Conservation (phyloP, 2,888 invertebrate species). For the Drosophila buzzatii region DNA sequence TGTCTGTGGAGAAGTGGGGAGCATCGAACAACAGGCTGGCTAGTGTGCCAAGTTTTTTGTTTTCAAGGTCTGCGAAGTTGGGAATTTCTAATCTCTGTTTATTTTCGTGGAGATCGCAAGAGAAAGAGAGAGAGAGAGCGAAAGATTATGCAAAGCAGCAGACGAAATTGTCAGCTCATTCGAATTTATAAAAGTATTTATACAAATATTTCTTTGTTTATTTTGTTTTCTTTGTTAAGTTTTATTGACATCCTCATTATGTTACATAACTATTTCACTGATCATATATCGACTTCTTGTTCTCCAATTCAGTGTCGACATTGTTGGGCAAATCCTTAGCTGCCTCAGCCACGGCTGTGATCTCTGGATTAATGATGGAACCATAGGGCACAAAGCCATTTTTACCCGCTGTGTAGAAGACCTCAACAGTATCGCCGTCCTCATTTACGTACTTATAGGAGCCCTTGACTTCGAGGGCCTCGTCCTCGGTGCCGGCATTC, state of each 20-base stretch:
- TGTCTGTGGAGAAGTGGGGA: not conserved
- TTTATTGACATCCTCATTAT: conserved; percentile 14
- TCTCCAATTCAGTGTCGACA: not conserved
- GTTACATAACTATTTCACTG: conserved; percentile 20
- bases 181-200: conserved; percentile 6
- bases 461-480: conserved; percentile 78
- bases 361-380: conserved; percentile 77
- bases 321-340: conserved; percentile 81
- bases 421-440: conserved; percentile 79
- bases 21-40: not conserved
- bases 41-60: conserved; percentile 27
- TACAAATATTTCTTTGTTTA: not conserved
- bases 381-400: conserved; percentile 84
- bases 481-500: conserved; percentile 72
- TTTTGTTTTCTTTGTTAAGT: not conserved
- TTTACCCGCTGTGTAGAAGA: conserved; percentile 83
- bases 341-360: conserved; percentile 79
- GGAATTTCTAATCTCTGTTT: conserved; percentile 31
- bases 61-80: conserved; percentile 56
- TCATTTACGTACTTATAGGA: conserved; percentile 83
- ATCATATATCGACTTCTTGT: conserved; percentile 6
- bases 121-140: not conserved
- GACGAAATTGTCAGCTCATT: conserved; percentile 2
- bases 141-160: conserved; percentile 20
- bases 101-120: not conserved